A percentile compares a stretch with the other conserved stretches of the same genome.
Evolutionary conservation across 2,797 vertebrate genomes (phyloP).

Genomic region (Fistularia tabacaria): DNA sequence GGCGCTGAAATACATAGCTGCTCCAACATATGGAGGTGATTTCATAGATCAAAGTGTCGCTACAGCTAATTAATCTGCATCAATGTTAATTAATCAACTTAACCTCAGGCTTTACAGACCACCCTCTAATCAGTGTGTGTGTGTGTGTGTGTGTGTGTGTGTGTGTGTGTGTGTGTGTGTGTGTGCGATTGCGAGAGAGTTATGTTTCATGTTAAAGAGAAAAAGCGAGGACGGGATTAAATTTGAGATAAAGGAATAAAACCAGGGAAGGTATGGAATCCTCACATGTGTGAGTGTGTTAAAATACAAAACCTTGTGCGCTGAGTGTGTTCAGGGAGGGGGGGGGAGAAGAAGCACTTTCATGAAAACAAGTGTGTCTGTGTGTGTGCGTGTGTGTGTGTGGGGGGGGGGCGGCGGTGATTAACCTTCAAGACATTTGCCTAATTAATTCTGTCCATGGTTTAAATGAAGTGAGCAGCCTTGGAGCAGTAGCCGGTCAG

Average conservation of each 20-base stretch:
- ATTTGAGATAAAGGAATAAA: not conserved
- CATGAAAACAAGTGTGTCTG: conserved; percentile 13
- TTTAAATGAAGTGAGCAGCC: conserved; percentile 68
- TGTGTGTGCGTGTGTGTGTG: not conserved
- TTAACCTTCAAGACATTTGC: conserved; percentile 71
- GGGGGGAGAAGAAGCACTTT: not conserved
- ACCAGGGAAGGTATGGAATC: not conserved
- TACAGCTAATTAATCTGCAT: conserved; percentile 73
- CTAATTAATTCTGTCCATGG: conserved; percentile 69
- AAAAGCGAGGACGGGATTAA: not conserved
- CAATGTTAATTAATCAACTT: conserved; percentile 71
- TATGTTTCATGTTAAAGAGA: conserved; percentile 6
- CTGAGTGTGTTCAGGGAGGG: conserved; percentile 1
- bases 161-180: conserved; percentile 10
- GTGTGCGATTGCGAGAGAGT: conserved; percentile 14
- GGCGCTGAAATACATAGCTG: conserved; percentile 26
- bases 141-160: conserved; percentile 10
- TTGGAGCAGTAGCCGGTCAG: conserved; percentile 49
- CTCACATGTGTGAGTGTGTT: conserved; percentile 13
- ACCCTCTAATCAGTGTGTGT: conserved; percentile 49
- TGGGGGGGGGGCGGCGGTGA: conserved; percentile 41
- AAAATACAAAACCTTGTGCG: conserved; percentile 5
- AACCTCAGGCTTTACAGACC: conserved; percentile 65
- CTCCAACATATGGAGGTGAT: conserved; percentile 63
- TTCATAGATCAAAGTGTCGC: conserved; percentile 65